These are phyloP conservation scores for Paedocypris micromegethes DNA, from an alignment of 2,797 vertebrate species.

Conservation along the genomic window DNA sequence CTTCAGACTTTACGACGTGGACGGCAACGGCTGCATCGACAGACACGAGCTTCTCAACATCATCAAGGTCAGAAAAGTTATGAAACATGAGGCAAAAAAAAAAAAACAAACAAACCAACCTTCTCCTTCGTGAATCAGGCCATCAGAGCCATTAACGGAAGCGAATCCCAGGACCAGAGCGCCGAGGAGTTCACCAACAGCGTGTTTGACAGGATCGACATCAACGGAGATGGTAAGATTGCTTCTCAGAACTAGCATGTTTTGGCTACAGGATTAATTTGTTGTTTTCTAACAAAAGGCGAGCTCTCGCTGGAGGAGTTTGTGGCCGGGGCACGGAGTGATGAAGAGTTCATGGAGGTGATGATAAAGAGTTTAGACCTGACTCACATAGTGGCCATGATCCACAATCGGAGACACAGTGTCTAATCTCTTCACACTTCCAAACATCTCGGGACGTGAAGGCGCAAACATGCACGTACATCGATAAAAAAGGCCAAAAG, in stretches of 20 bases:
- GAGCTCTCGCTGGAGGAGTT: constrained; percentile 87
- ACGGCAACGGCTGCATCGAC: constrained; percentile 89
- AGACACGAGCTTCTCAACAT: constrained; percentile 85
- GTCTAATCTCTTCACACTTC: constrained; percentile 55
- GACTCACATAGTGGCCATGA: constrained; percentile 82
- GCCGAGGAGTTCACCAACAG: constrained; percentile 84
- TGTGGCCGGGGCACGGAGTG: constrained; percentile 78
- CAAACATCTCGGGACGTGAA: too few relatives aligned
- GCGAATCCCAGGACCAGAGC: constrained; percentile 65
- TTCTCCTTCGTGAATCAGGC: constrained; percentile 61
- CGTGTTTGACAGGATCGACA: constrained; percentile 83
- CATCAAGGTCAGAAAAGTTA: constrained; percentile 70
- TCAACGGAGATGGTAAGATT: constrained; percentile 82
- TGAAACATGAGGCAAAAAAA: too few relatives aligned
- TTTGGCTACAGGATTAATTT: not conserved
- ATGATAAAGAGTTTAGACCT: constrained; percentile 89
- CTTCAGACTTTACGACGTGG: constrained; percentile 89
- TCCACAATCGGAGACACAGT: constrained; percentile 77
- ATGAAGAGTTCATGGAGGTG: constrained; percentile 85
- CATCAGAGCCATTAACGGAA: constrained; percentile 84
- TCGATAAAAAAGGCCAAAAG: too few relatives aligned
- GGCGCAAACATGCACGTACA: too few relatives aligned
- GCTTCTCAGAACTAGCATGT: too few relatives aligned
- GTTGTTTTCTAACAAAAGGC: constrained; percentile 56
- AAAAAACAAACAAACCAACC: not conserved